Evolutionary conservation across 1,140 invertebrate species (phyloP).

Genomic region (Drosophila mayri): DNA sequence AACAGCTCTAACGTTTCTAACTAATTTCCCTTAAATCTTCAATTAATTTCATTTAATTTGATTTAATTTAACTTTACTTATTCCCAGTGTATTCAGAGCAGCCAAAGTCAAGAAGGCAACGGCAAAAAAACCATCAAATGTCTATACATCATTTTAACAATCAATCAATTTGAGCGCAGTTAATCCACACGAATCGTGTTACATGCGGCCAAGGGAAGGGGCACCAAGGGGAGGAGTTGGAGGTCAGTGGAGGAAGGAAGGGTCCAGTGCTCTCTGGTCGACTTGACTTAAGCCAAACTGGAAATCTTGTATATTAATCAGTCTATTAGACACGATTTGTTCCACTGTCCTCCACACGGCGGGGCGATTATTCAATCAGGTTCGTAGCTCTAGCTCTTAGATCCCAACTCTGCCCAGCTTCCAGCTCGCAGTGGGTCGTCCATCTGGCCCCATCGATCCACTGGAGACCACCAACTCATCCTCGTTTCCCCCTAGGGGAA

Average conservation of each 20-base stretch:
- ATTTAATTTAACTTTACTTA: no score
- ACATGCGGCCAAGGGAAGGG: slow-evolving; percentile 52
- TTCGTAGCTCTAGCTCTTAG: slow-evolving; percentile 1
- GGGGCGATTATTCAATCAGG: slow-evolving; percentile 77
- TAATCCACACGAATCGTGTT: slow-evolving; percentile 80
- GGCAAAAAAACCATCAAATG: slow-evolving; percentile 69
- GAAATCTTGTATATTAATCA: slow-evolving; percentile 82
- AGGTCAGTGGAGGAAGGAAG: slow-evolving; percentile 13
- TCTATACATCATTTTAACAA: slow-evolving; percentile 81
- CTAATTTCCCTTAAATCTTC: no score
- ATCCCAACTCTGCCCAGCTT: slow-evolving; percentile 3
- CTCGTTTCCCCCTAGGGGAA: neutral
- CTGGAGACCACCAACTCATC: slow-evolving; percentile 26
- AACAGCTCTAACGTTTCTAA: no score
- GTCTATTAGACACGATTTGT: slow-evolving; percentile 82
- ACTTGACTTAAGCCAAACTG: slow-evolving; percentile 67
- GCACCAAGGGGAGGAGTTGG: neutral
- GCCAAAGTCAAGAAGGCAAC: slow-evolving; percentile 33
- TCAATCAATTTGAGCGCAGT: slow-evolving; percentile 80
- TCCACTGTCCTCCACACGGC: slow-evolving; percentile 58
- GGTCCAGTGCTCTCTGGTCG: slow-evolving; percentile 35
- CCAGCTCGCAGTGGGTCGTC: slow-evolving; percentile 60
- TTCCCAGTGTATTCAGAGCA: neutral
- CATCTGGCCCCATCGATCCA: slow-evolving; percentile 21
- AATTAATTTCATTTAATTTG: no score